Evolutionary conservation across 2,113 vertebrate genomes (phyloP).

Genomic region (Setophaga petechia): DNA sequence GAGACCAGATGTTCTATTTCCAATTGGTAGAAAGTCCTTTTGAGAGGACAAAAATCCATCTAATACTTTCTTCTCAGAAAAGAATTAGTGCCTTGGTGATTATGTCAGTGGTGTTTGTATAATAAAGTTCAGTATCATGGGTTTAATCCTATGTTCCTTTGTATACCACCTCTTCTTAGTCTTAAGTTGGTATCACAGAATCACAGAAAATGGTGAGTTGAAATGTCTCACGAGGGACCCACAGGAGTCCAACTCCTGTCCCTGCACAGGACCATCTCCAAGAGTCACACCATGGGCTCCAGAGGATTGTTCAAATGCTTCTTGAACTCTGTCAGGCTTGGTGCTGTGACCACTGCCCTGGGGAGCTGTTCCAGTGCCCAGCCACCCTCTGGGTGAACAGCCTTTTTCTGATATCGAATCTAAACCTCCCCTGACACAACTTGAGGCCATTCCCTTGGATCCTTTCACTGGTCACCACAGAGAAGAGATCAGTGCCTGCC

Average conservation of each 20-base stretch:
- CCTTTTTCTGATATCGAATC: not conserved
- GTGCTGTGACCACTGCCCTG: not conserved
- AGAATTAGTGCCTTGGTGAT: not conserved
- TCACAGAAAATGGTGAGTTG: not conserved
- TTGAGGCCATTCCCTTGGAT: not conserved
- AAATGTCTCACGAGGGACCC: not conserved
- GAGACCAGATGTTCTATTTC: slow-evolving; percentile 2
- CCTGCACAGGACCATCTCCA: not conserved
- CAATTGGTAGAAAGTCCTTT: not conserved
- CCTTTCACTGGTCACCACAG: not conserved
- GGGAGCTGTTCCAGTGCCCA: not conserved
- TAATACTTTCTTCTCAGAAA: not conserved
- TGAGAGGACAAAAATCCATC: not conserved
- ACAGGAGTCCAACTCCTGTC: not conserved
- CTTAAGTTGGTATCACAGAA: not conserved
- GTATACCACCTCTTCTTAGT: not conserved
- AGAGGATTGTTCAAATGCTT: not conserved
- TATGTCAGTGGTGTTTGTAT: not conserved
- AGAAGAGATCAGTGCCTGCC: not conserved
- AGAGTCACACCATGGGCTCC: not conserved
- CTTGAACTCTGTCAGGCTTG: not conserved
- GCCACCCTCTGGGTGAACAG: fast-evolving
- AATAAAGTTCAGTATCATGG: not conserved
- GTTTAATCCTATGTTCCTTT: not conserved
- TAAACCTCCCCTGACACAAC: not conserved